A percentile compares a stretch with the other conserved stretches of the same genome.
Evolutionary conservation across 2,797 vertebrate species (phyloP).

Genomic region (Myotis pilosus): DNA sequence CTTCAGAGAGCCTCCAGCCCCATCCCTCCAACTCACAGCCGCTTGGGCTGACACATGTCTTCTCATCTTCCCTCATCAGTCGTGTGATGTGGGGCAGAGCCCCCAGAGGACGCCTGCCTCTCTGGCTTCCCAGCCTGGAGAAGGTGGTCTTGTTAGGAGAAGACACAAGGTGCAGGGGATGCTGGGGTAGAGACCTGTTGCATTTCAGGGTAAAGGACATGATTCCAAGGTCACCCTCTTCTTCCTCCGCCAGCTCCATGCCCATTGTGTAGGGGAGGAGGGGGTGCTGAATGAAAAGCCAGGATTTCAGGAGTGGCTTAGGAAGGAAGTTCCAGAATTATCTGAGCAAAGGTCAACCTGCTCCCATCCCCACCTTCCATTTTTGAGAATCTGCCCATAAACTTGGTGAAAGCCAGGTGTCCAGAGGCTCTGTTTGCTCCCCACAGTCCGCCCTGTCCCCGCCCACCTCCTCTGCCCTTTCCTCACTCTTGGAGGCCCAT

Average conservation of each 20-base stretch:
- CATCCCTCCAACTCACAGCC: neutral
- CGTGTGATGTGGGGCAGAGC: neutral
- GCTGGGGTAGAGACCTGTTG: neutral
- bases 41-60: neutral
- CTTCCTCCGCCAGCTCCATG: neutral
- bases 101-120: neutral
- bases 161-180: neutral
- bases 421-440: neutral
- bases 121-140: neutral
- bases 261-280: neutral
- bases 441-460: neutral
- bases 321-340: conserved; percentile 21
- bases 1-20: neutral
- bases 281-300: neutral
- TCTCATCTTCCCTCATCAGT: neutral
- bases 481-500: neutral
- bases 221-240: neutral
- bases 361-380: neutral
- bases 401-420: neutral
- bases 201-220: neutral
- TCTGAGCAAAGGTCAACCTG: neutral
- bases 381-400: neutral
- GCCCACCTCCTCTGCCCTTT: neutral
- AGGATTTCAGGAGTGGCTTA: neutral
- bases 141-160: neutral